phyloP scores from a whole-genome alignment of 2,888 invertebrate species.

The Archips xylosteana region DNA sequence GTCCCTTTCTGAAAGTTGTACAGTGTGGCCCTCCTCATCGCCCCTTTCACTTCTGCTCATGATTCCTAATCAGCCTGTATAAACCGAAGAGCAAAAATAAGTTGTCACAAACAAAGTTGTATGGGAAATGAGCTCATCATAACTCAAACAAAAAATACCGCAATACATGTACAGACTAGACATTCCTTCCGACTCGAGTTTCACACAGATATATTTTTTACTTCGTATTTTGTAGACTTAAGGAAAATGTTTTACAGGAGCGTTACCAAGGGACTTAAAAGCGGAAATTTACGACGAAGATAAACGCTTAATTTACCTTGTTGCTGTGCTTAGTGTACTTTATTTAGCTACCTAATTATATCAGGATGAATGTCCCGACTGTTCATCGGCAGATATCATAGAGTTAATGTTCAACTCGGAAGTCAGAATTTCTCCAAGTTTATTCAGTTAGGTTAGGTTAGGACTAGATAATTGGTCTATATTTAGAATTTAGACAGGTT shows the following conservation, averaged over 20 bases:
- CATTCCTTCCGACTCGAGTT: background rate
- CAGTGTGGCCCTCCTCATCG: no score
- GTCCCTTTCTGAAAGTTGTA: no score
- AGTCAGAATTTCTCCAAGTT: background rate
- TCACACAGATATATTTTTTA: background rate
- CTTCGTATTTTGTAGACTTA: background rate
- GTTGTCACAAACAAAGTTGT: no score
- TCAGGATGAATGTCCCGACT: background rate
- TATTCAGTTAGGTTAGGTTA: background rate
- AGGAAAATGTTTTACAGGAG: constrained; percentile 60
- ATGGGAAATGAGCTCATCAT: no score
- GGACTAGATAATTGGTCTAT: background rate
- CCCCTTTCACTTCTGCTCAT: no score
- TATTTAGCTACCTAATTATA: constrained; percentile 5
- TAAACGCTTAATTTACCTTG: constrained; percentile 16
- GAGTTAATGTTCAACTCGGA: background rate
- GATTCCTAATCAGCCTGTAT: no score
- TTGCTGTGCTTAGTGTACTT: background rate
- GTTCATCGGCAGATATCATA: background rate
- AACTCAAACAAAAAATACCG: no score
- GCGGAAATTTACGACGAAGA: constrained; percentile 20
- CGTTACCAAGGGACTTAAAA: constrained; percentile 12
- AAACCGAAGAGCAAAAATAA: no score
- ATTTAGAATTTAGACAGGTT: background rate
- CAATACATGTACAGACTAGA: background rate